These are phyloP conservation scores for Amphipoea oculea DNA, from an alignment of 2,888 invertebrate genomes.

Conservation along the genomic window DNA sequence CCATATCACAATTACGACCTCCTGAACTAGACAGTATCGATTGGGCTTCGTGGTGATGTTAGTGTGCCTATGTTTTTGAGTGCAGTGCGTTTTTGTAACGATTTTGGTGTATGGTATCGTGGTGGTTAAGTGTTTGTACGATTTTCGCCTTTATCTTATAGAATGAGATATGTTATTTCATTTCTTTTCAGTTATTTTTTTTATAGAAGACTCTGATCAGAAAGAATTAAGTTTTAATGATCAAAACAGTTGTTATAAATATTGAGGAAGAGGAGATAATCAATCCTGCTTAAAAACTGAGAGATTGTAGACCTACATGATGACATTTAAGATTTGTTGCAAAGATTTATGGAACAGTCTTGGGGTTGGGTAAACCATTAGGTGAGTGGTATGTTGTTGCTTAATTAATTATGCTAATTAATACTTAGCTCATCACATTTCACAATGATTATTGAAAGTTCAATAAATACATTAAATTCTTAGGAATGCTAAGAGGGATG, in stretches of 20 bases:
- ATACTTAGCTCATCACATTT: not conserved
- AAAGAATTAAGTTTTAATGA: not conserved
- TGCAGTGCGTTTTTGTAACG: not conserved
- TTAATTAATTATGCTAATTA: not conserved
- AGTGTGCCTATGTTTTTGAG: not conserved
- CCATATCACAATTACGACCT: constrained; percentile 87
- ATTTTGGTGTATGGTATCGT: not conserved
- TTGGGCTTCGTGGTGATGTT: constrained; percentile 61
- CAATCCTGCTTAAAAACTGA: not conserved
- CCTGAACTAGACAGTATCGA: constrained; percentile 85
- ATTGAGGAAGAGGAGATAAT: not conserved
- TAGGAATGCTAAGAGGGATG: too few relatives aligned
- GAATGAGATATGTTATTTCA: not conserved
- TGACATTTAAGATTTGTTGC: not conserved
- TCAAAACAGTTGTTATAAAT: not conserved
- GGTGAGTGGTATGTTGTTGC: not conserved
- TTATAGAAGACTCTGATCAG: not conserved
- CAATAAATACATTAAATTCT: not conserved
- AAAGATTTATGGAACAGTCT: not conserved
- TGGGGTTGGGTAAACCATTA: not conserved
- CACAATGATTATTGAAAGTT: too few relatives aligned
- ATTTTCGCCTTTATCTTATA: too few relatives aligned
- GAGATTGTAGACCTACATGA: not conserved
- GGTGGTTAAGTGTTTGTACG: too few relatives aligned
- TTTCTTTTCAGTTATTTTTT: not conserved